phyloP scores from a whole-genome alignment of 2,113 vertebrate genomes.

The Calonectris borealis region DNA sequence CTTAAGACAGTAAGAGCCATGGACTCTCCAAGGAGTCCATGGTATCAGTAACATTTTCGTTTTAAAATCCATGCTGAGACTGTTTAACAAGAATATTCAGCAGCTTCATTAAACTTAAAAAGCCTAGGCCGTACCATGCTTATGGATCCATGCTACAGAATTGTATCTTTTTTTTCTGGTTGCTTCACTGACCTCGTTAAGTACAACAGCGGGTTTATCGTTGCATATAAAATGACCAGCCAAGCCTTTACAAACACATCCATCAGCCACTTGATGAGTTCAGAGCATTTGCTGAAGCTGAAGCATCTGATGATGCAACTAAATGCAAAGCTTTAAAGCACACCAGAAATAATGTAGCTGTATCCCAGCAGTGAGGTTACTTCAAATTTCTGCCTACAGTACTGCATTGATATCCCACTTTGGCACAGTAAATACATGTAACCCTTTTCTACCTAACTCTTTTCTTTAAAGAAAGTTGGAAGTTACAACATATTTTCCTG shows the following conservation, averaged over 20 bases:
- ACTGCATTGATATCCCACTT: background rate
- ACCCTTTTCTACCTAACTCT: background rate
- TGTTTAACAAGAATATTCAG: slow-evolving; percentile 48
- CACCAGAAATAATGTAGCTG: background rate
- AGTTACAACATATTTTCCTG: background rate
- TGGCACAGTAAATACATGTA: background rate
- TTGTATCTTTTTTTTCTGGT: slow-evolving; percentile 55
- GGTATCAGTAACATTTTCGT: slow-evolving; percentile 49
- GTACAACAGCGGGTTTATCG: slow-evolving; percentile 32
- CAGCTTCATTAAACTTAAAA: slow-evolving; percentile 73
- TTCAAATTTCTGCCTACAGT: background rate
- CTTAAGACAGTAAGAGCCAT: slow-evolving; percentile 49
- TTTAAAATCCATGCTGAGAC: slow-evolving; percentile 69
- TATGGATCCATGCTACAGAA: slow-evolving; percentile 47
- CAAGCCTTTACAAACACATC: slow-evolving; percentile 55
- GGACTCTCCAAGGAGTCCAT: slow-evolving; percentile 54
- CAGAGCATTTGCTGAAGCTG: background rate
- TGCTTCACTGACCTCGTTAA: slow-evolving; percentile 72
- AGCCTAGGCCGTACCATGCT: slow-evolving; percentile 45
- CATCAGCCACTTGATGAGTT: slow-evolving; percentile 38
- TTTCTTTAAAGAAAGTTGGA: background rate
- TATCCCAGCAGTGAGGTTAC: background rate
- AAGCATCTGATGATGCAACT: background rate
- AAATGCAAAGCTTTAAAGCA: slow-evolving; percentile 11
- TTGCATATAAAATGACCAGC: slow-evolving; percentile 52